Evolutionary conservation across 2,888 invertebrate genomes (phyloP).

Genomic region (Pyrgus malvae): DNA sequence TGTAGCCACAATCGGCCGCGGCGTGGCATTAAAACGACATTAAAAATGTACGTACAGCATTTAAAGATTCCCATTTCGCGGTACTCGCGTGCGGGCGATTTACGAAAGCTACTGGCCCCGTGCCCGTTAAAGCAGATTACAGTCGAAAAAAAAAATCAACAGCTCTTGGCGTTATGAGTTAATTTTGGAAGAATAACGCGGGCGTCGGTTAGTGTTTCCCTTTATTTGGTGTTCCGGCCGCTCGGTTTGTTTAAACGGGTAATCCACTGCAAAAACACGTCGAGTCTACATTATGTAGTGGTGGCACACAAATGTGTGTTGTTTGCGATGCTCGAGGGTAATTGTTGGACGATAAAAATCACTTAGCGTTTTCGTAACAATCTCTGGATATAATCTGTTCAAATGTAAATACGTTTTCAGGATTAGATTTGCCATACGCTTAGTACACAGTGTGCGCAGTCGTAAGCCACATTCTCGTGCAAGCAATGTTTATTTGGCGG

Average conservation of each 20-base stretch:
- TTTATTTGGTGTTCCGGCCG: conserved; percentile 75
- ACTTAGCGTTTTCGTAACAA: conserved; percentile 62
- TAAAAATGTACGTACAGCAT: conserved; percentile 76
- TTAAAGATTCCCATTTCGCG: conserved; percentile 77
- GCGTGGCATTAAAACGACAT: conserved; percentile 71
- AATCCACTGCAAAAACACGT: conserved; percentile 72
- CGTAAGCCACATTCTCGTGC: conserved; percentile 30
- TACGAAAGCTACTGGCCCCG: conserved; percentile 75
- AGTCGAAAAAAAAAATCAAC: conserved; percentile 69
- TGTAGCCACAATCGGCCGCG: conserved; percentile 69
- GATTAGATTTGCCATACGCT: conserved; percentile 31
- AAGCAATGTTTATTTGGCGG: conserved; percentile 33
- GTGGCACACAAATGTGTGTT: conserved; percentile 61
- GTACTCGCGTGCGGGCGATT: conserved; percentile 72
- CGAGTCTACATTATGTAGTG: conserved; percentile 59
- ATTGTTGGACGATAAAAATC: conserved; percentile 73
- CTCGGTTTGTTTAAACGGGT: conserved; percentile 75
- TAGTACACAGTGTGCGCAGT: conserved; percentile 26
- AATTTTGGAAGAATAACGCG: conserved; percentile 80
- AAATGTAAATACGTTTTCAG: conserved; percentile 43
- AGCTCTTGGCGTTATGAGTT: conserved; percentile 79
- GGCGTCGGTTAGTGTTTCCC: conserved; percentile 70
- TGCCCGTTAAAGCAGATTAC: conserved; percentile 80
- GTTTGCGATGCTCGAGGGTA: conserved; percentile 61
- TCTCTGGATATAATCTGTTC: conserved; percentile 54